These are phyloP conservation scores for Drosophila sproati DNA, from an alignment of 1,140 invertebrate genomes.

Conservation along the genomic window DNA sequence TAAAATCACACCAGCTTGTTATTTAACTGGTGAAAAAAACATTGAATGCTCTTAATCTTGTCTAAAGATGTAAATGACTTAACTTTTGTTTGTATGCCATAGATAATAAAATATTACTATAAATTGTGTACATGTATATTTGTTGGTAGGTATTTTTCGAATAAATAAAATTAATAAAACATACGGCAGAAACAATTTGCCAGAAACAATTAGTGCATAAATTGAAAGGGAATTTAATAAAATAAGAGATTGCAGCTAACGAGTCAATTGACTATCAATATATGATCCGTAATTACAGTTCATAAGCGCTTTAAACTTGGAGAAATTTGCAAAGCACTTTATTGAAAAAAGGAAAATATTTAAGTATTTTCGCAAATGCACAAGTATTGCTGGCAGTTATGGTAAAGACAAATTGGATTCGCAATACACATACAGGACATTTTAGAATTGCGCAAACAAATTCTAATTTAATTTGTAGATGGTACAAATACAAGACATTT, in stretches of 20 bases:
- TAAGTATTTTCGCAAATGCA: slow-evolving; percentile 3
- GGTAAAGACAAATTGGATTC: background rate
- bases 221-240: background rate
- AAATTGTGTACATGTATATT: background rate
- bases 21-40: background rate
- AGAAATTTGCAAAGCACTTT: background rate
- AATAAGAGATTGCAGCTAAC: background rate
- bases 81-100: background rate
- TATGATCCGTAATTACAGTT: slow-evolving; percentile 20
- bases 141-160: background rate
- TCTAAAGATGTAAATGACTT: background rate
- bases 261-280: background rate
- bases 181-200: slow-evolving; percentile 7
- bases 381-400: background rate
- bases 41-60: background rate
- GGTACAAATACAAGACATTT: slow-evolving; percentile 54
- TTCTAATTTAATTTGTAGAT: slow-evolving; percentile 67
- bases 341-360: background rate
- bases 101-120: no score
- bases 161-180: slow-evolving; percentile 2
- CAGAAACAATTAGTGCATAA: background rate
- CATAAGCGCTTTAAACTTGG: background rate
- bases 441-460: slow-evolving; percentile 34
- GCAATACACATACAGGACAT: slow-evolving; percentile 1
- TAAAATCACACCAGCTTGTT: background rate